Conservation (phyloP, 2,113 vertebrate species). For the Hemibagrus wyckioides region DNA sequence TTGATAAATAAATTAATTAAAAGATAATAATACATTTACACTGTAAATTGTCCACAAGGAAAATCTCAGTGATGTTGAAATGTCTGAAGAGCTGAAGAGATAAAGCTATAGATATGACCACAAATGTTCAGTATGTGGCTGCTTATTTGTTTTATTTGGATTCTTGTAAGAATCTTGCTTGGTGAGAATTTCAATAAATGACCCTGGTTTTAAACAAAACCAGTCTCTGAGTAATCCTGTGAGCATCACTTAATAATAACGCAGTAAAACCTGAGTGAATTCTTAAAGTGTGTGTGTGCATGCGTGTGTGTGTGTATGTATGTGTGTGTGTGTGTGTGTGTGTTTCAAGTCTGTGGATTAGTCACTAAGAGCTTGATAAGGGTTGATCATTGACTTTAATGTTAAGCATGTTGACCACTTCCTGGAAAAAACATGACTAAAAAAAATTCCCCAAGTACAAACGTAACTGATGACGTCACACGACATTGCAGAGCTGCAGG, state of each 20-base stretch:
- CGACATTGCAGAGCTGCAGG: background rate
- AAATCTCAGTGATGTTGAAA: background rate
- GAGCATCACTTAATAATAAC: background rate
- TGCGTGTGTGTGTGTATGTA: background rate
- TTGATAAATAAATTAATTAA: too few species aligned
- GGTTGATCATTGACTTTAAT: background rate
- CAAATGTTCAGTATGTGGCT: background rate
- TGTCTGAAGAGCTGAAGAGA: background rate
- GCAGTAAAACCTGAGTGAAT: background rate
- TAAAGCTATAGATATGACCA: background rate
- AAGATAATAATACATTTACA: too few species aligned
- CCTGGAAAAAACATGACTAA: constrained; percentile 19
- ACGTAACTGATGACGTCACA: background rate
- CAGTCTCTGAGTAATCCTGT: background rate
- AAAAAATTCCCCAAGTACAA: background rate
- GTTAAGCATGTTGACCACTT: background rate
- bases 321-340: background rate
- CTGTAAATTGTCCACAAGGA: background rate
- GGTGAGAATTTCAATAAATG: background rate
- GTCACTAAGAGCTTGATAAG: background rate
- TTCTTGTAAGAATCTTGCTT: background rate
- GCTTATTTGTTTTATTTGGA: background rate
- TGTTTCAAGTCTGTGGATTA: background rate
- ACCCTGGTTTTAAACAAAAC: background rate
- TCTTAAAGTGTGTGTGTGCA: background rate